Base-by-base conservation (phyloP, 2,113 vertebrate species). In the Gorsachius goisagi region DNA sequence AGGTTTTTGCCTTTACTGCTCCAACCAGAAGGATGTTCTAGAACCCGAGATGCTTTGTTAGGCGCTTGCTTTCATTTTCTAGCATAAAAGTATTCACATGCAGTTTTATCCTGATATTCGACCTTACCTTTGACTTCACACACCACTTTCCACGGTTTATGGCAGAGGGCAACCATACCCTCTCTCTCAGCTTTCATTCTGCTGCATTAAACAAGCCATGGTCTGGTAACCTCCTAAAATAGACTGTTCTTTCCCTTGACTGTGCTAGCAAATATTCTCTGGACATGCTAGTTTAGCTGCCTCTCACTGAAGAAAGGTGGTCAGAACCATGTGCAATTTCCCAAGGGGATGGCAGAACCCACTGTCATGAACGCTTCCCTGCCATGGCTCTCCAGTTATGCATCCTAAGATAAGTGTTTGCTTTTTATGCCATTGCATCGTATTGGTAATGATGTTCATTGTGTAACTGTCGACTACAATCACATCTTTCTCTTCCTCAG, bases 271-370 rank as follows among this genome's bases (percentile, higher is more conserved):
- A 74, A 74, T 72, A 3, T 64, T 23, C 69, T 74, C 37, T 28
- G 35, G 78, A 45, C 24, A 53, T 18, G 17, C 27, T n/a, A 58
- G 72, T 50, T 87, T 23, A 87, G 56, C 84, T 77, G 60, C 72
- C 55, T 63, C 80, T 73, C 0, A 0, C 59, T 69, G 59, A 37
- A 59, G 53, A 84, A 73, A 18, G 26, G 39, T 53, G 30, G 63
- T 74, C n/a, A 88, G 60, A 71, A 39, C 11, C 0, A 1, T 0
- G 0, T 6, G 23, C 1, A 11, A 2, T 49, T 63, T 68, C 84
- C 55, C 24, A 63, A 41, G 56, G 37, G 39, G 23, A 58, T 28
- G 27, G 77, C 45, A 92, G 64, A 64, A 49, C 32, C 19, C 77
- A 41, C 81, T 77, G 77, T 73, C 63, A 60, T 0, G 1, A 68